Evolutionary conservation across 23 tunicate species (phyloP), one percentile per base, ranked within the genome.

Genomic region (Halocynthia roretzi): DNA sequence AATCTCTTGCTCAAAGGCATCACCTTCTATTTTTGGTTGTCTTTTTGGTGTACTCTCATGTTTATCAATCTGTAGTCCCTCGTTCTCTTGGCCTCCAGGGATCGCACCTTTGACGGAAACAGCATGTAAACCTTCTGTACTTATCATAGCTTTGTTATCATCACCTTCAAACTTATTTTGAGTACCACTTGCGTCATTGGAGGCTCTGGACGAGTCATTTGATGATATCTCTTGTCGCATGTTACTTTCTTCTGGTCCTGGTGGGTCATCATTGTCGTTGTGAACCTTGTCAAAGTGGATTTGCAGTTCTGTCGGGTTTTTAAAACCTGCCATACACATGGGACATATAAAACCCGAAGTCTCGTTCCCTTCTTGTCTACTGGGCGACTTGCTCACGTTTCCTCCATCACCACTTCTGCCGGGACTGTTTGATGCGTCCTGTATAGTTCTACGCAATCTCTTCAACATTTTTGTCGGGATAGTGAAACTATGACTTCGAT

Each of bases 271-370:
- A 51, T 71, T 21, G 22, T 54, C 78, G 10, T 15, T 50, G 19
- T 89, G 96, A 44, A 76, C 83, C 54, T 50, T 18, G 23, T 89
- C 96, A 80, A 89, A 89, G 70, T 89, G 96, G 8, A 23, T 75
- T 80, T 91, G 91, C 7, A 91, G 56, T 0, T 76, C 75, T 62
- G 85, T 87, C 54, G 86, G 75, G 9, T 90, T 71, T 6, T 72
- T 78, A 53, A 81, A 78, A 6, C 80, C 57, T 19, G 61, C 72
- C 97, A 91, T 91, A 68, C 97, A 91, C 77, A 91, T 91, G 54
- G 97, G 97, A 56, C 97, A 91, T 65, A 91, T 91, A 64, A 91
- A 91, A 54, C 97, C 97, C 83, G 78, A 74, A 21, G 78, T 50
- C 56, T 54, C 78, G 62, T 74, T 62, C n/a, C 31, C 23, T 19